A percentile compares a stretch with the other conserved stretches of the same genome.
phyloP scores from a whole-genome alignment of 2,888 invertebrate genomes.

The Tortrix viridana region DNA sequence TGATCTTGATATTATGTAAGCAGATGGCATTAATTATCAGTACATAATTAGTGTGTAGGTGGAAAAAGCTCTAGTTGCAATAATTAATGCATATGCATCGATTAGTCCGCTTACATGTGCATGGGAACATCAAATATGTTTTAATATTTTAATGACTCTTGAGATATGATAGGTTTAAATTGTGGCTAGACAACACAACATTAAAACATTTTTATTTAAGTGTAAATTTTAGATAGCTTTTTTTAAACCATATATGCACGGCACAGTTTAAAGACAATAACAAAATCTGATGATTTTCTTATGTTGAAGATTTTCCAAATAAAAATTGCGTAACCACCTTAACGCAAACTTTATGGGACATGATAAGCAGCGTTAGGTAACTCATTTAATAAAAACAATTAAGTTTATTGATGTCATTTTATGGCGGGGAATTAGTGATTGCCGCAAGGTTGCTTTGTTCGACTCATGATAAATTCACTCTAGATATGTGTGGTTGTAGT shows the following conservation, averaged over 20 bases:
- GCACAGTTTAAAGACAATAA: no score
- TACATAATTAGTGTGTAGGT: slow-evolving; percentile 35
- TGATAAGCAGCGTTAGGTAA: slow-evolving; percentile 46
- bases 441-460: slow-evolving; percentile 58
- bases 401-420: slow-evolving; percentile 62
- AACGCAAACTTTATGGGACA: slow-evolving; percentile 41
- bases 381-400: slow-evolving; percentile 62
- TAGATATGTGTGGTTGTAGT: slow-evolving; percentile 58
- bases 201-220: neutral
- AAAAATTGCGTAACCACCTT: slow-evolving; percentile 15
- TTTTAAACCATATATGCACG: no score
- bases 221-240: no score
- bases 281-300: neutral
- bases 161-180: neutral
- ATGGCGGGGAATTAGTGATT: slow-evolving; percentile 61
- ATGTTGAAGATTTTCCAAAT: slow-evolving; percentile 5
- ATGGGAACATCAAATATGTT: slow-evolving; percentile 1
- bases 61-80: slow-evolving; percentile 30
- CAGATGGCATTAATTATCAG: slow-evolving; percentile 43
- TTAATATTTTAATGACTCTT: neutral
- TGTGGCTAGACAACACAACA: neutral
- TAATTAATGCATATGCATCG: slow-evolving; percentile 17
- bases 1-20: slow-evolving; percentile 69
- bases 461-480: slow-evolving; percentile 58
- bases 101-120: slow-evolving; percentile 5